These are phyloP conservation scores for Craterocephalus amniculus DNA, from an alignment of 2,797 vertebrate species.

Conservation along the genomic window DNA sequence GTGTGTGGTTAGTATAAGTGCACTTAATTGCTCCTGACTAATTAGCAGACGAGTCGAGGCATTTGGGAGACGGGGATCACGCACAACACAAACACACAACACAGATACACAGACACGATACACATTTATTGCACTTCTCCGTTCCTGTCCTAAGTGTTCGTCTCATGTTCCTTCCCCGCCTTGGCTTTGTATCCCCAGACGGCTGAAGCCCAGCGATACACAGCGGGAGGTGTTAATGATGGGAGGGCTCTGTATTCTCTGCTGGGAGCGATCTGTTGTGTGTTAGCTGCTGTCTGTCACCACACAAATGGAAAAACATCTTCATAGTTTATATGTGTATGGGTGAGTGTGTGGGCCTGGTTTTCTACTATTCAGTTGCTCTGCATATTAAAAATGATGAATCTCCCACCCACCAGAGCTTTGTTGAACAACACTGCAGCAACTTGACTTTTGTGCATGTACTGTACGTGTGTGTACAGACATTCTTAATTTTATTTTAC, in stretches of 20 bases:
- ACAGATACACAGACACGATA: constrained; percentile 28
- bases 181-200: constrained; percentile 59
- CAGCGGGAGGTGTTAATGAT: constrained; percentile 80
- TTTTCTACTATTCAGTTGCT: constrained; percentile 68
- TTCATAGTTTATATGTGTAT: constrained; percentile 51
- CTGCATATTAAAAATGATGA: constrained; percentile 75
- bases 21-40: constrained; percentile 78
- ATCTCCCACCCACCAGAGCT: constrained; percentile 49
- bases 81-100: constrained; percentile 16
- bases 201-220: constrained; percentile 53
- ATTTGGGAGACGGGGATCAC: constrained; percentile 57
- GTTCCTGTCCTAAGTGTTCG: constrained; percentile 51
- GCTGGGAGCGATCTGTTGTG: constrained; percentile 74
- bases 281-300: constrained; percentile 76
- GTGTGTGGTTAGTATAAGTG: constrained; percentile 69
- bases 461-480: neutral
- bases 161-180: constrained; percentile 45
- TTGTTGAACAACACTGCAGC: constrained; percentile 65
- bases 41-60: constrained; percentile 75
- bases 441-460: constrained; percentile 44
- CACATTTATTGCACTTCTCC: constrained; percentile 50
- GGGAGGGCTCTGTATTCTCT: constrained; percentile 73
- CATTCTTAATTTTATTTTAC: too few relatives aligned
- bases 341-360: constrained; percentile 32
- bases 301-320: constrained; percentile 65